Evolutionary conservation across 2,888 invertebrate species (phyloP).

Genomic region (Drosophila mimica): DNA sequence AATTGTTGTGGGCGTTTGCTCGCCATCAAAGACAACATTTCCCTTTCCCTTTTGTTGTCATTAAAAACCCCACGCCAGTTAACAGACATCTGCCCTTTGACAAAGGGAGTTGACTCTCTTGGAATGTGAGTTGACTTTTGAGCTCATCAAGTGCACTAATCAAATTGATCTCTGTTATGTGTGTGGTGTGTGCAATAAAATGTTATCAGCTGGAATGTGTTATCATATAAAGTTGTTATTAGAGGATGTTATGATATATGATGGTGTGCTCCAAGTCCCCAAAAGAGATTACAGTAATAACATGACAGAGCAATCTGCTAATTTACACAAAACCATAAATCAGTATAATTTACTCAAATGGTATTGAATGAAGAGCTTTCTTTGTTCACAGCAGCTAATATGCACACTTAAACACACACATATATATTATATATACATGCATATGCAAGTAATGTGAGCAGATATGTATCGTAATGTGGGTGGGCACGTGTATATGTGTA

Average conservation of each 20-base stretch:
- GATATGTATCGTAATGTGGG: constrained; percentile 2
- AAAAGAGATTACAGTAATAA: background rate
- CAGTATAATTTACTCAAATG: constrained; percentile 65
- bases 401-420: background rate
- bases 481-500: background rate
- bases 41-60: background rate
- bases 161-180: constrained; percentile 27
- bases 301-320: constrained; percentile 4
- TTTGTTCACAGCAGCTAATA: constrained; percentile 35
- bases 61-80: constrained; percentile 2
- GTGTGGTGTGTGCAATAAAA: background rate
- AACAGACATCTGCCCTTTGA: constrained; percentile 28
- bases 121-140: constrained; percentile 39
- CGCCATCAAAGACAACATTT: constrained; percentile 8
- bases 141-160: constrained; percentile 33
- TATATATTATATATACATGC: constrained; percentile 5
- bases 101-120: constrained; percentile 29
- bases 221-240: constrained; percentile 5
- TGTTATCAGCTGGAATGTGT: constrained; percentile 26
- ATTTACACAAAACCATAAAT: constrained; percentile 45
- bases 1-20: constrained; percentile 53
- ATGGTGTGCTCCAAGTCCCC: background rate
- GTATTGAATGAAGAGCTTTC: constrained; percentile 49
- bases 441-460: background rate
- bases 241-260: constrained; percentile 5